Base-by-base conservation (phyloP, 1,140 invertebrate species). In the Batillaria attramentaria region DNA sequence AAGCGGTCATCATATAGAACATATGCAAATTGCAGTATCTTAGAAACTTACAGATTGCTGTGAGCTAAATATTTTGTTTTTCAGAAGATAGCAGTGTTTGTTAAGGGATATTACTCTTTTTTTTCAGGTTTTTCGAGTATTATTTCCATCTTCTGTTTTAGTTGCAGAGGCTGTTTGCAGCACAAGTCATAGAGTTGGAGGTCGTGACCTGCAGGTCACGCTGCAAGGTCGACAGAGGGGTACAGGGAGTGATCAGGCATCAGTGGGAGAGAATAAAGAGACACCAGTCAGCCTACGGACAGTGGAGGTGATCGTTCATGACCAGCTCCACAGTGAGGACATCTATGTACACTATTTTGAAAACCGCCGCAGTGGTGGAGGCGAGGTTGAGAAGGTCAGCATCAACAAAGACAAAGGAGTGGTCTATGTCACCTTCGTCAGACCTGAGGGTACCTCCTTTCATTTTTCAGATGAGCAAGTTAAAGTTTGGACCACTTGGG, bases 161-260 rank as follows among this genome's bases (percentile, higher is more conserved):
- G 84, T 66, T 79, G 82, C 79, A 18, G 28, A 77, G 31, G 62
- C 3, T n/a, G 77, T 83, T 1, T 1, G 78, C 42, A 54, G 33
- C 3, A 50, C 20, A 65, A 37, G 18, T 13, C 84, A 83, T 62
- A 80, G 33, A 75, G 37, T 85, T 5, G 74, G 80, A 35, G 65
- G 62, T 0, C 33, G 39, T 31, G 54, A 80, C 10, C 42, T 85
- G 31, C 16, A 78, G 10, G 81, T 81, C 24, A 76, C 69, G 35
- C 28, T 73, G 28, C 76, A 77, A 33, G 62, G 50, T 33, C 80
- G 76, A 39, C 69, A 65, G 39, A 78, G 66, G 68, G 66, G 76
- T 54, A 41, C n/a, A n/a, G n/a, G 57, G 18, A 75, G 42, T 5
- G 13, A 72, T n/a, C 70, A 33, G 3, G 78, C 74, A 28, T 39